phyloP scores from a whole-genome alignment of 2,113 vertebrate genomes.

The Oceanites oceanicus region DNA sequence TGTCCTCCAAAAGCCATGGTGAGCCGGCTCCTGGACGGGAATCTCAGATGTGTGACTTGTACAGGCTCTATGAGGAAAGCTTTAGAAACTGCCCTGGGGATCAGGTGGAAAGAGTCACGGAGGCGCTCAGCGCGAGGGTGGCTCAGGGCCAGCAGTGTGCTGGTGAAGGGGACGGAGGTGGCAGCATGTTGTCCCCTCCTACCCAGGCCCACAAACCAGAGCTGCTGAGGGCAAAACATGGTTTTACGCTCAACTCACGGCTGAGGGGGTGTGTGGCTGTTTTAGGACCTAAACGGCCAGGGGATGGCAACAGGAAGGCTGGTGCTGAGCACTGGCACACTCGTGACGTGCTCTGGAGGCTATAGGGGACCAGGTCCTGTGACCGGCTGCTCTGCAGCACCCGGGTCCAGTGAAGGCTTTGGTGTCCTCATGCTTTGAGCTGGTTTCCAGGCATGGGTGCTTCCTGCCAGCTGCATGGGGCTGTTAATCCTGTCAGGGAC shows the following conservation, averaged over 20 bases:
- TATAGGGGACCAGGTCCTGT: not conserved
- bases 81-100: not conserved
- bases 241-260: fast-evolving
- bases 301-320: not conserved
- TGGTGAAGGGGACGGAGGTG: not conserved
- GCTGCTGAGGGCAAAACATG: not conserved
- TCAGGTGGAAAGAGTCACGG: not conserved
- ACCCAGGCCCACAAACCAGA: not conserved
- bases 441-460: not conserved
- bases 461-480: not conserved
- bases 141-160: not conserved
- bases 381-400: not conserved
- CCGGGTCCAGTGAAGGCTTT: not conserved
- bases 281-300: fast-evolving
- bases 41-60: not conserved
- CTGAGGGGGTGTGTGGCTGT: not conserved
- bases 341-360: not conserved
- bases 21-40: not conserved
- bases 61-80: no score
- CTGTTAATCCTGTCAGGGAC: fast-evolving
- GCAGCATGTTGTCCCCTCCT: not conserved
- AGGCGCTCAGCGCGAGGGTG: not conserved
- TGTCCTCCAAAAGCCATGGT: not conserved
- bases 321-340: not conserved
- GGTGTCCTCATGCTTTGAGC: not conserved